Conservation (phyloP, 2,888 invertebrate species). For the Bugula neritina region DNA sequence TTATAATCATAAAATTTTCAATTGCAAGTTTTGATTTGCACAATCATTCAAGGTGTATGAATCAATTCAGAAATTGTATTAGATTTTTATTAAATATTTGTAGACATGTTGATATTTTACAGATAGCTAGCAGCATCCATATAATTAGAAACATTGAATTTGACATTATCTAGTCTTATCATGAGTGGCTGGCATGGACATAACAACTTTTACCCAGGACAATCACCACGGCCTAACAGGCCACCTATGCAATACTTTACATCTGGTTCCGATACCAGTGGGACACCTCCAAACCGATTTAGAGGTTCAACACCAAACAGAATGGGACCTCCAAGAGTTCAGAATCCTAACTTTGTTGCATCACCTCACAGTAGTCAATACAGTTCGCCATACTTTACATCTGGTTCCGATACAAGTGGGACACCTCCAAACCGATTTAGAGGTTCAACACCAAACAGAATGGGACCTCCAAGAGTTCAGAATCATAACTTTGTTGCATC, state of each 20-base stretch:
- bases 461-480: neutral
- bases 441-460: slow-evolving; percentile 10
- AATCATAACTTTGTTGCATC: neutral
- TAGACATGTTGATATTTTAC: neutral
- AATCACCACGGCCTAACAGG: neutral
- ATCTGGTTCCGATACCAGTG: neutral
- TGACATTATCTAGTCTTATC: neutral
- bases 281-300: neutral
- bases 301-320: slow-evolving; percentile 3
- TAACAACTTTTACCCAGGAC: too few relatives aligned
- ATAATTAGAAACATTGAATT: neutral
- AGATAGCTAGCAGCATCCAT: neutral
- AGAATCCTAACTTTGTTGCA: neutral
- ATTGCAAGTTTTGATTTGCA: neutral
- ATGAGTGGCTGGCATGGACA: too few relatives aligned
- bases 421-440: neutral
- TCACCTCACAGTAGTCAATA: neutral
- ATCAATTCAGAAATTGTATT: neutral
- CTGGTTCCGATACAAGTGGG: neutral
- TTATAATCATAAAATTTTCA: neutral
- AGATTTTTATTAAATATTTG: neutral
- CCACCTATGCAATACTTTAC: slow-evolving; percentile 24
- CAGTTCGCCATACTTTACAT: slow-evolving; percentile 20
- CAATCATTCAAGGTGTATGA: neutral
- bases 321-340: neutral